Conservation (phyloP, 2,888 invertebrate genomes). For the Melieria omissa region DNA sequence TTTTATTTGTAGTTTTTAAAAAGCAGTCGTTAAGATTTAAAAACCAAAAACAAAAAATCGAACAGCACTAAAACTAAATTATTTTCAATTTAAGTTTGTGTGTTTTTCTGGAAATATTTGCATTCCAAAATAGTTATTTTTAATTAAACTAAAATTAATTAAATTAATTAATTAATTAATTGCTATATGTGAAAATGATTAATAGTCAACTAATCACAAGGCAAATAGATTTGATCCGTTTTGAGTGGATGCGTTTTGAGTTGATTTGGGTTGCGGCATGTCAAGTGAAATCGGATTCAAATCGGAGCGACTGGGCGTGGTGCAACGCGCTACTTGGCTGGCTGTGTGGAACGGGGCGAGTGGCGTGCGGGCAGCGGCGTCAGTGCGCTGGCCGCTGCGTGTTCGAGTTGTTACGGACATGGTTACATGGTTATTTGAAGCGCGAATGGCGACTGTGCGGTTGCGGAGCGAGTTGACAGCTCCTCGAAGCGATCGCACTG, state of each 20-base stretch:
- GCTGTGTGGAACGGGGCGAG: too few species aligned
- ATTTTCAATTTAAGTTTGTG: not conserved
- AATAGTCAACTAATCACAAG: constrained; percentile 58
- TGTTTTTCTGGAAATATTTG: not conserved
- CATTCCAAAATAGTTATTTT: not conserved
- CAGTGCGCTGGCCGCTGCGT: too few species aligned
- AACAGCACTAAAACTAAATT: not conserved
- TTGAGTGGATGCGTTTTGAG: not conserved
- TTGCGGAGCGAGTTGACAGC: too few species aligned
- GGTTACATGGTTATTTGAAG: too few species aligned
- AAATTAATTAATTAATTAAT: not conserved
- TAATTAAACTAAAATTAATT: constrained; percentile 5
- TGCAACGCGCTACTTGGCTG: too few species aligned
- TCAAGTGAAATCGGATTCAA: too few species aligned
- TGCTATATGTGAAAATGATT: not conserved
- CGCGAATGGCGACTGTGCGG: too few species aligned
- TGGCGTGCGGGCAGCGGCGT: too few species aligned
- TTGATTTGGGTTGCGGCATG: too few species aligned
- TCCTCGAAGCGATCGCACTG: too few species aligned
- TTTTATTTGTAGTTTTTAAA: not conserved
- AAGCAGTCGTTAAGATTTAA: not conserved
- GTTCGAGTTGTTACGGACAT: too few species aligned
- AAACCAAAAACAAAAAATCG: not conserved
- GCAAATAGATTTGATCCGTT: constrained; percentile 57
- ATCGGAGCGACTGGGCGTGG: too few species aligned